Base-by-base conservation (phyloP, 2,888 invertebrate species). In the Epinotia nisella region DNA sequence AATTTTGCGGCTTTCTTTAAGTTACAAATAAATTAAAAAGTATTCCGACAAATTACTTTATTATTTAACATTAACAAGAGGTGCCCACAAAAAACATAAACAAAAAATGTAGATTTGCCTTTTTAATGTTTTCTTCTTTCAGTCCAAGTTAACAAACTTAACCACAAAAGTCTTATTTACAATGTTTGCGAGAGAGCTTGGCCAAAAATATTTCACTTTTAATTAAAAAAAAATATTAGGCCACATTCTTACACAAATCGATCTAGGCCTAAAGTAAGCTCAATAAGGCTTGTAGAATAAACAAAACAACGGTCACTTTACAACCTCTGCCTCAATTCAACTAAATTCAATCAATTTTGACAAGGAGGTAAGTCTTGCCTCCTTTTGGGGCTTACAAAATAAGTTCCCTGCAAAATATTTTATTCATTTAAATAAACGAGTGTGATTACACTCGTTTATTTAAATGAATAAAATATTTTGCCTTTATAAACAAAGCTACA, bases 371-470 rank as follows among this genome's bases (percentile, higher is more conserved):
- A 13, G 15, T 15, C 7, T 56, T 56, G 5, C 29, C 29, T 56
- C 15, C 5, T 56, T 15, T 24, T 15, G 7, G 9, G 51, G 51
- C 17, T 51, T n/a, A 15, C 24, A 29, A 17, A 35, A 53, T 53
- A 65, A 53, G 15, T 39, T 4, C 4, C 19, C 29, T 3, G 9
- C 29, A 51, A 64, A 29, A n/a, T n/a, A 51, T 35, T 64, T 53
- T 65, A 65, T 53, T 65, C 64, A 53, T 55, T 35, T 3, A 64
- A 35, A 64, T 35, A 19, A 53, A 55, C 65, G 19, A 55, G 7
- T 53, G 39, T 55, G 39, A 65, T 65, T 49, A n/a, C n/a, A n/a
- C n/a, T n/a, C n/a, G n/a, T n/a, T n/a, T n/a, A n/a, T n/a, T n/a
- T n/a, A n/a, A n/a, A n/a, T n/a, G n/a, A n/a, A n/a, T n/a, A n/a